A percentile compares a stretch with the other conserved stretches of the same genome.
Evolutionary conservation across 37 sponge, comb jelly and placozoan species (phyloP).

Genomic region (Haliclona indistincta): DNA sequence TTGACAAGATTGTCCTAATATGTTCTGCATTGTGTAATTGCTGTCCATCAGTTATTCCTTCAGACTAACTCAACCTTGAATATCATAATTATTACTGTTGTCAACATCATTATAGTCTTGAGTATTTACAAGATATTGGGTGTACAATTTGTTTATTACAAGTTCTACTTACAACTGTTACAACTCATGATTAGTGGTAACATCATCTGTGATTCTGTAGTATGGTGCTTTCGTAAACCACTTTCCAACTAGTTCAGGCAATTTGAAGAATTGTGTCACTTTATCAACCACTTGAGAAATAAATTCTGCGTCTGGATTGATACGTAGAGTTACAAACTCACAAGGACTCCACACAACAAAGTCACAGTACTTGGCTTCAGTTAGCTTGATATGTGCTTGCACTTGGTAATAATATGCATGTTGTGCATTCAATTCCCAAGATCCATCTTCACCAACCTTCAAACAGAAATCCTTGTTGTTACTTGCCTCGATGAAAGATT

Average conservation of each 20-base stretch:
- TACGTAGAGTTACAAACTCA: slow-evolving; percentile 10
- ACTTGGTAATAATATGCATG: slow-evolving; percentile 69
- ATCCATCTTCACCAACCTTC: slow-evolving; percentile 16
- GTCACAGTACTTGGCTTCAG: slow-evolving; percentile 29
- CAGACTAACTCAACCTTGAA: slow-evolving; percentile 41
- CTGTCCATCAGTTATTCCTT: slow-evolving; percentile 49
- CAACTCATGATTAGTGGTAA: no score
- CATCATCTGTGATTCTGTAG: no score
- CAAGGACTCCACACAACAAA: slow-evolving; percentile 36
- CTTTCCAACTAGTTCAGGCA: slow-evolving; percentile 44
- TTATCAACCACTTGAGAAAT: slow-evolving; percentile 15
- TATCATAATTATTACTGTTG: no score
- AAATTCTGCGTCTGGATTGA: slow-evolving; percentile 19
- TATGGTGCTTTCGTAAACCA: slow-evolving; percentile 34
- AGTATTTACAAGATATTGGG: no score
- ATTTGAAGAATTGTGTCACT: slow-evolving; percentile 9
- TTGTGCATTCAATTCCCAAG: slow-evolving; percentile 15
- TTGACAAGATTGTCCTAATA: slow-evolving; percentile 50
- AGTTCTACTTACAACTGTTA: no score
- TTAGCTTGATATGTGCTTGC: slow-evolving; percentile 35
- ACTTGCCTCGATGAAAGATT: slow-evolving; percentile 18
- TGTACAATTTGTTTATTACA: no score
- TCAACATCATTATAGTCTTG: no score
- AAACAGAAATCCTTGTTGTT: slow-evolving; percentile 11
- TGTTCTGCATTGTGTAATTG: slow-evolving; percentile 50